Base-by-base conservation (phyloP, 2,888 invertebrate species). In the Arge pagana region DNA sequence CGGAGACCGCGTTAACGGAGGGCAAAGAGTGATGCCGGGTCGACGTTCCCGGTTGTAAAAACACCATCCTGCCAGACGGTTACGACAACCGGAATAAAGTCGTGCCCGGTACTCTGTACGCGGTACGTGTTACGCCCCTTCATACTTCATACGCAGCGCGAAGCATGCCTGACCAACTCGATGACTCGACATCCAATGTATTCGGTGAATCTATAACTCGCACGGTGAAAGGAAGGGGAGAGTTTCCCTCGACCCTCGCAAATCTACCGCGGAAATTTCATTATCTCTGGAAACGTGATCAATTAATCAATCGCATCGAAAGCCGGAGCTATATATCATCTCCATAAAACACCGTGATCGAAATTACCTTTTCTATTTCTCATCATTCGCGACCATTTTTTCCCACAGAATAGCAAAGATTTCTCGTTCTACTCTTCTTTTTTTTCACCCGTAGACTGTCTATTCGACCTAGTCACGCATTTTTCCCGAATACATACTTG, bases 241-340 rank as follows among this genome's bases (percentile, higher is more conserved):
- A 31, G 45, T 23, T 33, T 15, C 33, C 33, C 13, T 33, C 13
- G 11, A n/a, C n/a, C 28, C 2, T n/a, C 28, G 28, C 10, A 26
- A 26, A n/a, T 26, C n/a, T n/a, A 10, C 8, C 28, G 33, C 31
- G 45, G 33, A 45, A 33, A 45, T 45, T 45, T 21, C 21, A 31
- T 33, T 45, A 15, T 45, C 45, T 10, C 35, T 8, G n/a, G 23
- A 33, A 33, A 33, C 35, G 15, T 15, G 33, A 45, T 45, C 33
- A 33, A 45, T 23, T 35, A 33, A 23, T 35, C 15, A 24, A 45
- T 45, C 24, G 8, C 21, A 45, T 45, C 45, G 16, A 23, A 45
- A 33, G 23, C 15, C 33, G 16, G 6, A 8, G n/a, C 10, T 8
- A n/a, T 40, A 31, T 42, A 19, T n/a, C n/a, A n/a, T n/a, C n/a